Base-by-base conservation (phyloP, 2,888 invertebrate species). In the Drepana falcataria region DNA sequence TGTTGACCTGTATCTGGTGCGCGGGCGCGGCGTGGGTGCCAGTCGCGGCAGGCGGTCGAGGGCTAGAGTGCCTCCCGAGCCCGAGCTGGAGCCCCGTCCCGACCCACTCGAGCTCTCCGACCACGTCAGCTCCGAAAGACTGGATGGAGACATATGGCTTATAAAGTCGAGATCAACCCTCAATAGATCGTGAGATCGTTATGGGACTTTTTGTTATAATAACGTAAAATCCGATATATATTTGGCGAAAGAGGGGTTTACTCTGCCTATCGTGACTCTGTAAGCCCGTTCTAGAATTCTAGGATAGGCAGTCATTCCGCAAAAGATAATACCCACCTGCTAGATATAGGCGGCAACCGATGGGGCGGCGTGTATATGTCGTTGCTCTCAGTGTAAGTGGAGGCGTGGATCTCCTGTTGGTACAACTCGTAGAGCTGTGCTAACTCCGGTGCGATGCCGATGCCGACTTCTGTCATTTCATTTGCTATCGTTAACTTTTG, bases 341-440 rank as follows among this genome's bases (percentile, higher is more conserved):
- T 89, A 54, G 93, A 92, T 47, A 94, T 94, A 7, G 94, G 94
- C 35, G 94, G 94, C 56, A 94, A 77, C 61, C 93, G 93, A 58
- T 93, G 92, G 0, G 90, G 82, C 7, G 91, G 83, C 33, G 92
- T 87, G 69, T 91, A 89, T 21, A 92, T 79, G 54, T 93, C 92
- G 55, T 92, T 92, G 65, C 91, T 93, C 70, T 94, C 94, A 0
- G 94, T 93, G 72, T 95, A 95, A 0, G 95, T 95, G 3, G 96
- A 94, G 0, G 96, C 96, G 77, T 96, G 96, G 59, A 96, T 96
- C 88, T 97, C 97, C 75, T 96, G 96, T 75, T 96, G 96, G 71
- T 97, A 97, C 61, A 96, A 87, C 52, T 94, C 93, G 77, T 97
- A 97, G 34, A 97, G 85, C 66, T 96, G 96, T 60, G 94, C 94